Evolutionary conservation across 2,797 vertebrate genomes (phyloP).

Genomic region (Mus caroli): DNA sequence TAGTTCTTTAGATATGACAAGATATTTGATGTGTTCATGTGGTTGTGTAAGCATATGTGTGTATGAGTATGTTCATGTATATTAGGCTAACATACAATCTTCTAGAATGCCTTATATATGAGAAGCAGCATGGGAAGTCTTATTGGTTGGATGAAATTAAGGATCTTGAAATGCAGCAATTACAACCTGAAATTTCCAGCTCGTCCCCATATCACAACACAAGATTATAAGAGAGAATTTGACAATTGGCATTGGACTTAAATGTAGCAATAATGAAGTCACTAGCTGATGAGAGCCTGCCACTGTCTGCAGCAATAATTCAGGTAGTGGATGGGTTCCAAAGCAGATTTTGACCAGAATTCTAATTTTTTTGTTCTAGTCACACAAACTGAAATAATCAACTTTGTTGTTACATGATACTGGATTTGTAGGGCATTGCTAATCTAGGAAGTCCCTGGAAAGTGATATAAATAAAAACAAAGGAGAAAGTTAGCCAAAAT

Average conservation of each 20-base stretch:
- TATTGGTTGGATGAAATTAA: background rate
- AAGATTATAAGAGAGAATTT: background rate
- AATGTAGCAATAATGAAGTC: background rate
- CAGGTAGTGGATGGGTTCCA: background rate
- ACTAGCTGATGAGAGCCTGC: background rate
- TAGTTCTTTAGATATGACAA: background rate
- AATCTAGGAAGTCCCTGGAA: background rate
- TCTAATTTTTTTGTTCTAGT: background rate
- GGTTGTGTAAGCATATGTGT: background rate
- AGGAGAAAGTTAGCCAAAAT: background rate
- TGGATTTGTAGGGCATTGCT: background rate
- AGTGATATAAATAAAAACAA: background rate
- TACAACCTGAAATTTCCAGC: background rate
- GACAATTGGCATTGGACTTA: background rate
- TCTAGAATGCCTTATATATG: background rate
- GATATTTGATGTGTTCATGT: background rate
- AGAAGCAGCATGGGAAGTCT: background rate
- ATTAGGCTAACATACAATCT: background rate
- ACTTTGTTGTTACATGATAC: background rate
- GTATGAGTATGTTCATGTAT: background rate
- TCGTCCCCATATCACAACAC: background rate
- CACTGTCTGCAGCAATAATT: background rate
- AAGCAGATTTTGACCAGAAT: background rate
- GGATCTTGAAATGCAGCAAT: background rate
- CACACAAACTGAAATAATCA: background rate